Evolutionary conservation across 2,113 vertebrate species (phyloP).

Genomic region (Uropsilus gracilis): DNA sequence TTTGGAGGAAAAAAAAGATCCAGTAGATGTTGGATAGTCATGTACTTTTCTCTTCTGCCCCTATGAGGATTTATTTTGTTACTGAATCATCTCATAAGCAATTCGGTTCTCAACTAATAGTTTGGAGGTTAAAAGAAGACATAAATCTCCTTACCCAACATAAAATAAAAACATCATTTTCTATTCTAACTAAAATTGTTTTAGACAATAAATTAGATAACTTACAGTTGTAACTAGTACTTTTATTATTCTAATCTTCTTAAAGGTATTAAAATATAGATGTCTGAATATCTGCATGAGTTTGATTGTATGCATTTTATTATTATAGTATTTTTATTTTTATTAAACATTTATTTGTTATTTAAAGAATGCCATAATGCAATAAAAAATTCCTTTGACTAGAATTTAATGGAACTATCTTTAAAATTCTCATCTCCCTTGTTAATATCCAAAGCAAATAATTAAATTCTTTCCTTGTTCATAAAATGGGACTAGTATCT

Average conservation of each 20-base stretch:
- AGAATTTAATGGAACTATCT: neutral
- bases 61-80: neutral
- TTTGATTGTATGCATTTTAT: slow-evolving; percentile 2
- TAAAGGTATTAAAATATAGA: neutral
- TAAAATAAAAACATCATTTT: neutral
- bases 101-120: neutral
- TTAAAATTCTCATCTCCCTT: neutral
- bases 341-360: neutral
- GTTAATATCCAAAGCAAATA: neutral
- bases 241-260: neutral
- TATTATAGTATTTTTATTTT: neutral
- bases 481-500: neutral
- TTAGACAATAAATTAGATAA: neutral
- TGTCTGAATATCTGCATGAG: neutral
- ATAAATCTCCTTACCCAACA: neutral
- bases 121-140: neutral
- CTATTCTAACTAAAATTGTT: slow-evolving; percentile 10
- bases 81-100: neutral
- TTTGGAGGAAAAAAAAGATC: neutral
- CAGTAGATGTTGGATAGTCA: neutral
- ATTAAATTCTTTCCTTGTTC: neutral
- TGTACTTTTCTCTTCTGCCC: neutral
- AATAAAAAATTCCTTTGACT: neutral
- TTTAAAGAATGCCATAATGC: neutral
- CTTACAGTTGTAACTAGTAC: neutral